Evolutionary conservation across 2,797 vertebrate genomes (phyloP).

Genomic region (Eidolon dupreanum): DNA sequence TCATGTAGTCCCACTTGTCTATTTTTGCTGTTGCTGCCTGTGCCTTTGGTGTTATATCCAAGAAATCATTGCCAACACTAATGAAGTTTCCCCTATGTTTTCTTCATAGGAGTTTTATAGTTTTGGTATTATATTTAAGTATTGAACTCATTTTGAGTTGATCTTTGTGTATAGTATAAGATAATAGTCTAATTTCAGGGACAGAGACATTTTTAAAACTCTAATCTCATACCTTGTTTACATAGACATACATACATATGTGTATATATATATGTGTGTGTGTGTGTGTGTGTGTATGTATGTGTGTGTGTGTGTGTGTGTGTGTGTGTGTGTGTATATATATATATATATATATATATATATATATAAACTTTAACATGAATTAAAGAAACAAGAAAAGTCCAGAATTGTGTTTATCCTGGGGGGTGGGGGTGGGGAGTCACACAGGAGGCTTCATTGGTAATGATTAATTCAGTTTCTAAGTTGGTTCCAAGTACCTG

Average conservation of each 20-base stretch:
- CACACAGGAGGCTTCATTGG: background rate
- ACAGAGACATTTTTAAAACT: background rate
- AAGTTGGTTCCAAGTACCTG: background rate
- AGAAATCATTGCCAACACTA: background rate
- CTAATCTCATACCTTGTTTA: background rate
- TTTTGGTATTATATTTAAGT: background rate
- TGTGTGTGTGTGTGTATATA: too few relatives aligned
- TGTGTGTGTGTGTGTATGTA: too few relatives aligned
- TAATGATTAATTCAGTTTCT: background rate
- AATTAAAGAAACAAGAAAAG: conserved; percentile 30
- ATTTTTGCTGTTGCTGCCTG: background rate
- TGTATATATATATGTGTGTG: too few relatives aligned
- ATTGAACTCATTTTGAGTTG: background rate
- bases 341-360: background rate
- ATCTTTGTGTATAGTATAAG: background rate
- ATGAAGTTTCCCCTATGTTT: background rate
- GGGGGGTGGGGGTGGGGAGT: fast-evolving
- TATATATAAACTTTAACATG: background rate
- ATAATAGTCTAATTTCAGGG: background rate
- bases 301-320: too few relatives aligned
- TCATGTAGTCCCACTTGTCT: background rate
- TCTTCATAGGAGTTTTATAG: background rate
- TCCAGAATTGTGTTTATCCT: background rate
- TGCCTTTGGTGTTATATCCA: background rate
- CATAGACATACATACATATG: too few relatives aligned